phyloP scores from a whole-genome alignment of 2,797 vertebrate genomes.

The Sebastes variabilis region DNA sequence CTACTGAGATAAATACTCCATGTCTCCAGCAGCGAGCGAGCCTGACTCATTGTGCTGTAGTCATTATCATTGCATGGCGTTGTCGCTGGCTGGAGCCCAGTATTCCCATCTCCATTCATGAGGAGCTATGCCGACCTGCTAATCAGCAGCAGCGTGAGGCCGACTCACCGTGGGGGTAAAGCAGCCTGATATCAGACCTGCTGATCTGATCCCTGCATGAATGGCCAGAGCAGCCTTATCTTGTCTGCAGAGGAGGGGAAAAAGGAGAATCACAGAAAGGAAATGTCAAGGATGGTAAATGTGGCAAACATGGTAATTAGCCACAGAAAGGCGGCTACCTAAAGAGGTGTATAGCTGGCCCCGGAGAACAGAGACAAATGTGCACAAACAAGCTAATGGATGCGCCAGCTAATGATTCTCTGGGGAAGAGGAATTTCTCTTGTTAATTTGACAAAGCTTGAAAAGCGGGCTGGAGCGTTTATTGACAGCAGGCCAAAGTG shows the following conservation, averaged over 20 bases:
- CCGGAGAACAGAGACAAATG: conserved; percentile 68
- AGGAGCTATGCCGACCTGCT: conserved; percentile 46
- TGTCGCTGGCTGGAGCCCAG: conserved; percentile 47
- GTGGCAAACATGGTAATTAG: conserved; percentile 79
- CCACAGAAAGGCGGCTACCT: conserved; percentile 48
- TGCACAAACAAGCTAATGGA: conserved; percentile 79
- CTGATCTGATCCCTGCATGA: conserved; percentile 75
- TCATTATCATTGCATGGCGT: conserved; percentile 63
- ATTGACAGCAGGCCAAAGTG: conserved; percentile 75
- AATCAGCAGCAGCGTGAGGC: conserved; percentile 66
- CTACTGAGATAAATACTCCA: conserved; percentile 27
- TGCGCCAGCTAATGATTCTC: conserved; percentile 75
- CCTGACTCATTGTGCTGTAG: conserved; percentile 44
- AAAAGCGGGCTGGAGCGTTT: conserved; percentile 65
- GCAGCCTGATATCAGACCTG: conserved; percentile 63
- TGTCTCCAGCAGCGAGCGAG: conserved; percentile 29
- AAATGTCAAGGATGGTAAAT: conserved; percentile 81
- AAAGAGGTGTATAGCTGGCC: conserved; percentile 53
- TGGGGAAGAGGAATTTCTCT: conserved; percentile 76
- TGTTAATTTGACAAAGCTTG: conserved; percentile 81
- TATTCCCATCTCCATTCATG: conserved; percentile 67
- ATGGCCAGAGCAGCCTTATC: conserved; percentile 73
- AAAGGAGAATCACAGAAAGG: conserved; percentile 72
- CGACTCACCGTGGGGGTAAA: conserved; percentile 48
- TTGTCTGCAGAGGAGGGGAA: conserved; percentile 55